These are phyloP conservation scores for Drosophila sp. DNA, from an alignment of 1,140 invertebrate species.

Conservation along the genomic window DNA sequence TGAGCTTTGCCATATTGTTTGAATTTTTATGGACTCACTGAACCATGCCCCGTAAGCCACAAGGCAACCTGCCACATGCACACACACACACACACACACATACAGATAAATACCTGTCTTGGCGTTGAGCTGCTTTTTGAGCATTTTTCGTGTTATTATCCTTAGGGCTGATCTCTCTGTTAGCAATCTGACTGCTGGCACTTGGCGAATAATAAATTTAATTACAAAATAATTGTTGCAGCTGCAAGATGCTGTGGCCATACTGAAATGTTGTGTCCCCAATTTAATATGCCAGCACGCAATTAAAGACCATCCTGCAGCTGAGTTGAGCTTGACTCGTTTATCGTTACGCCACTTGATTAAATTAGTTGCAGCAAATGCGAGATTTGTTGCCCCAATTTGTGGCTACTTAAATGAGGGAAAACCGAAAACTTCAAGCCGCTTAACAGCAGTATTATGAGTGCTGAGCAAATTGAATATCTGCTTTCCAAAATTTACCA, in stretches of 20 bases:
- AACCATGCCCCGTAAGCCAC: not conserved
- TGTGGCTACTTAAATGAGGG: constrained; percentile 58
- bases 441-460: constrained; percentile 54
- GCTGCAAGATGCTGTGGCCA: constrained; percentile 6
- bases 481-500: constrained; percentile 50
- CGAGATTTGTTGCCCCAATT: constrained; percentile 43
- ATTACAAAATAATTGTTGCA: constrained; percentile 42
- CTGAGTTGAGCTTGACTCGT: constrained; percentile 5
- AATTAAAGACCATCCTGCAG: constrained; percentile 15
- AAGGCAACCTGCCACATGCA: not conserved
- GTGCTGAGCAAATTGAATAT: constrained; percentile 65
- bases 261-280: constrained; percentile 20
- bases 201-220: constrained; percentile 55
- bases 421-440: constrained; percentile 55
- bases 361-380: constrained; percentile 52
- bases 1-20: constrained; percentile 77
- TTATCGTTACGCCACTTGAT: constrained; percentile 10
- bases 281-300: constrained; percentile 35
- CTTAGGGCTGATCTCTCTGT: not conserved
- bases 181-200: not conserved
- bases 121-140: constrained; percentile 29
- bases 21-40: constrained; percentile 60
- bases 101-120: not conserved
- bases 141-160: constrained; percentile 43
- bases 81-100: not conserved